Conservation (phyloP, 2,113 vertebrate species). For the Damaliscus lunatus region DNA sequence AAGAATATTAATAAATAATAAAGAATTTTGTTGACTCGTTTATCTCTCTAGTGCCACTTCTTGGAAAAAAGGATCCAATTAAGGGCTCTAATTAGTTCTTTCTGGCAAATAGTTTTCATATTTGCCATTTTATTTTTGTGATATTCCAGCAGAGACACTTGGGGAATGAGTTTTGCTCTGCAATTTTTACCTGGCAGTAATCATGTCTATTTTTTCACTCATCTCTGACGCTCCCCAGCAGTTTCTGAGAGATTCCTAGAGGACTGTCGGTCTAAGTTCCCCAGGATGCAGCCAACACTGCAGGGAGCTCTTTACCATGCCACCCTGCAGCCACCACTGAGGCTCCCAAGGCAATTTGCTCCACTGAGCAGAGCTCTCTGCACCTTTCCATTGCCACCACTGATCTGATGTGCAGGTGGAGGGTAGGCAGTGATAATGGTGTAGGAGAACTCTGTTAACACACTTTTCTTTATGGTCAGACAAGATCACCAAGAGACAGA, state of each 20-base stretch:
- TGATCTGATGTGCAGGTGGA: no score
- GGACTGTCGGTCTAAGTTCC: fast-evolving
- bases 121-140: not conserved
- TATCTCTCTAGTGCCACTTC: not conserved
- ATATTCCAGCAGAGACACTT: not conserved
- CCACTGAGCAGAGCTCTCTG: not conserved
- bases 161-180: not conserved
- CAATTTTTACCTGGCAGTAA: not conserved
- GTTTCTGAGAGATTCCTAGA: not conserved
- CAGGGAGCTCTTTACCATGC: not conserved
- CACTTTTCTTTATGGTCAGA: not conserved
- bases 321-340: no score
- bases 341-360: no score
- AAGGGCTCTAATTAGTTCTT: not conserved
- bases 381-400: not conserved
- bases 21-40: not conserved
- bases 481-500: not conserved
- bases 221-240: not conserved
- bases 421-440: not conserved
- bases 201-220: not conserved
- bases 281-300: not conserved
- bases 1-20: not conserved
- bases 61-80: not conserved
- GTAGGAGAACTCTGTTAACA: not conserved
- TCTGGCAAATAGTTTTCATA: not conserved